Percentiles rank a stretch among this genome's conserved stretches.
Evolutionary conservation across 53 echinoderm and acorn worm species (phyloP).

Genomic region (Echinometra lucunter): DNA sequence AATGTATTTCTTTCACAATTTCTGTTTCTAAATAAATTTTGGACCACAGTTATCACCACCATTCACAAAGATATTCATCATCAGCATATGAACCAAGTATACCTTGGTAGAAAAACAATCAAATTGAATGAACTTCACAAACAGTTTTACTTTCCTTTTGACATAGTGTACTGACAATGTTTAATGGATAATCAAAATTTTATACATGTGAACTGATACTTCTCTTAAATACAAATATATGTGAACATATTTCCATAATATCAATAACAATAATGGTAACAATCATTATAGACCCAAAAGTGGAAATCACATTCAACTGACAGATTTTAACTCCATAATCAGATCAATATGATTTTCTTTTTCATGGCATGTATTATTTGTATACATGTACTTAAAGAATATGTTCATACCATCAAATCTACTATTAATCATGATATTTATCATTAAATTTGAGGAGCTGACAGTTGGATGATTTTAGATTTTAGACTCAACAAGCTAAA

Average conservation of each 20-base stretch:
- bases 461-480: not conserved
- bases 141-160: constrained; percentile 8
- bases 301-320: not conserved
- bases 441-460: not conserved
- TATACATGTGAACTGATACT: constrained; percentile 58
- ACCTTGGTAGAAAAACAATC: not conserved
- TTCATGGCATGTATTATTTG: too few species aligned
- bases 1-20: too few species aligned
- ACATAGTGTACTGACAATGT: constrained; percentile 58
- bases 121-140: not conserved
- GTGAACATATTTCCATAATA: constrained; percentile 53
- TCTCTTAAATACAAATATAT: constrained; percentile 67
- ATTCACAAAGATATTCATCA: not conserved
- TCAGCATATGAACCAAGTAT: not conserved
- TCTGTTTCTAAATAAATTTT: too few species aligned
- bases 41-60: not conserved
- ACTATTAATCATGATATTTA: not conserved
- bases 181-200: constrained; percentile 57
- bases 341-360: not conserved
- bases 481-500: not conserved
- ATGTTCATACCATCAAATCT: not conserved
- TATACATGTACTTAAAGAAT: too few species aligned
- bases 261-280: constrained; percentile 47
- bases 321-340: not conserved
- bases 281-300: not conserved